A percentile compares a stretch with the other conserved stretches of the same genome.
Conservation (phyloP, 2,113 vertebrate genomes). For the Cacatua alba region DNA sequence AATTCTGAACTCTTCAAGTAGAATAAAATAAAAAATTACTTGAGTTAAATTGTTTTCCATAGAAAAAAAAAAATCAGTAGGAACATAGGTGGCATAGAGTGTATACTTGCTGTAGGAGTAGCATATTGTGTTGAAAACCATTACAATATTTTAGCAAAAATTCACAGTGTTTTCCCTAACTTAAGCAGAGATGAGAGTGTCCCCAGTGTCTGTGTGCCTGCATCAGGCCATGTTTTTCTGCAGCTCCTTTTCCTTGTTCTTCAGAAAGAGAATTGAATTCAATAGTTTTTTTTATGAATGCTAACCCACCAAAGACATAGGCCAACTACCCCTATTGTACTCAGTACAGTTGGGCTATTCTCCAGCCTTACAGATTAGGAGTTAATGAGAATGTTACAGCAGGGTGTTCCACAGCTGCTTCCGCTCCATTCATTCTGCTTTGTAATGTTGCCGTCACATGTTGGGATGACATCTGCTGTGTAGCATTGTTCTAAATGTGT, state of each 20-base stretch:
- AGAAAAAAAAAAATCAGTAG: neutral
- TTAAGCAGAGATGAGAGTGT: neutral
- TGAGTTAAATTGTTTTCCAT: neutral
- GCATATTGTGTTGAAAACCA: neutral
- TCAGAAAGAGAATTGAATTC: neutral
- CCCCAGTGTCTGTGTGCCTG: neutral
- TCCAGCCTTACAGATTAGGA: neutral
- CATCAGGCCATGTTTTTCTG: neutral
- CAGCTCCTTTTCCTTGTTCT: neutral
- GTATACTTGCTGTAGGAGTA: neutral
- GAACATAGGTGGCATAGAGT: neutral
- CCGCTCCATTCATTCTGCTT: neutral
- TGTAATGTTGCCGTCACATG: neutral
- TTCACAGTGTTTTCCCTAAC: neutral
- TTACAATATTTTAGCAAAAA: neutral
- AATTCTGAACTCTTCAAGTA: neutral
- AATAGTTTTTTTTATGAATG: neutral
- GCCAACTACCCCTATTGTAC: neutral
- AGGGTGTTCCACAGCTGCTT: neutral
- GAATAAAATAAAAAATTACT: neutral
- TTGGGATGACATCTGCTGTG: neutral
- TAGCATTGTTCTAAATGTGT: neutral
- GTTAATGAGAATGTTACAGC: neutral
- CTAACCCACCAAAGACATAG: neutral
- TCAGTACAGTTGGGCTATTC: neutral